Evolutionary conservation across 23 tunicate genomes (phyloP).

Genomic region (Halocynthia aurantium): DNA sequence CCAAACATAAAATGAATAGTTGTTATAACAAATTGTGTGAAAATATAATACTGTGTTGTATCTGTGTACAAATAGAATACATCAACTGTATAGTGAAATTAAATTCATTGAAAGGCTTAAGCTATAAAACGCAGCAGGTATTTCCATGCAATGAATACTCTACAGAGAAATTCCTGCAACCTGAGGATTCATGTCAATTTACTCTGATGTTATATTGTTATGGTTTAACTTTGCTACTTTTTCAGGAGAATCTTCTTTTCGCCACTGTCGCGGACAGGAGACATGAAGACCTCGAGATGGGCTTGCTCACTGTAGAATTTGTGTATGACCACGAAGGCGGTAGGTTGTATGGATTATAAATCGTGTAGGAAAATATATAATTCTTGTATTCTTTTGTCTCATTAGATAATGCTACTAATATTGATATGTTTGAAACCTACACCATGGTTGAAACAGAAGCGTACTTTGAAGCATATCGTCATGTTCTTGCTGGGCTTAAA

Average conservation of each 20-base stretch:
- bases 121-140: too few species aligned
- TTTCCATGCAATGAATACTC: too few species aligned
- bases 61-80: too few species aligned
- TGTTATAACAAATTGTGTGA: too few species aligned
- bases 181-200: background rate
- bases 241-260: conserved; percentile 55
- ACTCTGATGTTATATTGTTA: background rate
- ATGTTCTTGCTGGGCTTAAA: conserved; percentile 73
- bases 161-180: too few species aligned
- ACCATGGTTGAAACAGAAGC: conserved; percentile 94
- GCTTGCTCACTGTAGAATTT: conserved; percentile 55
- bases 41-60: too few species aligned
- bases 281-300: conserved; percentile 33
- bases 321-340: conserved; percentile 14
- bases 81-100: too few species aligned
- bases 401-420: background rate
- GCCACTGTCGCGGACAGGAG: conserved; percentile 52
- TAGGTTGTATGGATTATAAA: background rate
- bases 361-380: background rate
- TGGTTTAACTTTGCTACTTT: background rate
- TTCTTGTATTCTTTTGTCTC: background rate
- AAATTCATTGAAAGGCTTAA: too few species aligned
- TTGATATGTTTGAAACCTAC: conserved; percentile 68
- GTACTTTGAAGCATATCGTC: conserved; percentile 87
- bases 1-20: too few species aligned